A percentile compares a stretch with the other conserved stretches of the same genome.
Evolutionary conservation across 2,888 invertebrate genomes (phyloP).

Genomic region (Dryocosmus kuriphilus): DNA sequence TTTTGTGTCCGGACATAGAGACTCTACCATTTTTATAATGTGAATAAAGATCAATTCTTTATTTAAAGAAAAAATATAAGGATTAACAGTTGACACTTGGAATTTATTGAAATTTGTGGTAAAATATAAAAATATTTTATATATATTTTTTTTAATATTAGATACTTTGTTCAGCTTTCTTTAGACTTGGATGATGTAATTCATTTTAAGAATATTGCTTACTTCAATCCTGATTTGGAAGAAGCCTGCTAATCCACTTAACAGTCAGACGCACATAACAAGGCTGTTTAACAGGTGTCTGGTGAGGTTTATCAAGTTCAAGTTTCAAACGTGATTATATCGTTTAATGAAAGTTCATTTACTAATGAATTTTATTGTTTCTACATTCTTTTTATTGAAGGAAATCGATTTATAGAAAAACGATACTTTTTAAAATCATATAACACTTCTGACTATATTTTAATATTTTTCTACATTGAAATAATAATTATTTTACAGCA

Average conservation of each 20-base stretch:
- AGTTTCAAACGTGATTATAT: conserved; percentile 4
- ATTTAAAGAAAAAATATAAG: no score
- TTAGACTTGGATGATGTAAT: neutral
- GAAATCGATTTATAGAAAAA: neutral
- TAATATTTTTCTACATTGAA: no score
- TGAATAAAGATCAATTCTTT: no score
- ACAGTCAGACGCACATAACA: neutral
- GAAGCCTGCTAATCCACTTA: conserved; percentile 1
- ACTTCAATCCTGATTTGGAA: neutral
- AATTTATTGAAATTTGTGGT: neutral
- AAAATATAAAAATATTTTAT: neutral
- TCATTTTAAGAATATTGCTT: neutral
- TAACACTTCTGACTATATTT: neutral
- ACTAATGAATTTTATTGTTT: neutral
- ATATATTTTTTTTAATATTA: neutral
- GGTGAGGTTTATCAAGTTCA: conserved; percentile 4
- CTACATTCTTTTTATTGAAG: neutral
- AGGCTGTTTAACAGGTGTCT: neutral
- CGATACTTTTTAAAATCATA: neutral
- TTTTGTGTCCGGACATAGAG: no score
- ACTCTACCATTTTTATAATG: no score
- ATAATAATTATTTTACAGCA: no score
- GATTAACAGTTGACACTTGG: no score
- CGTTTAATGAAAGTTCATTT: neutral
- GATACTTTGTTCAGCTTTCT: neutral